phyloP scores from a whole-genome alignment of 2,888 invertebrate genomes.

The Macrophya alboannulata region DNA sequence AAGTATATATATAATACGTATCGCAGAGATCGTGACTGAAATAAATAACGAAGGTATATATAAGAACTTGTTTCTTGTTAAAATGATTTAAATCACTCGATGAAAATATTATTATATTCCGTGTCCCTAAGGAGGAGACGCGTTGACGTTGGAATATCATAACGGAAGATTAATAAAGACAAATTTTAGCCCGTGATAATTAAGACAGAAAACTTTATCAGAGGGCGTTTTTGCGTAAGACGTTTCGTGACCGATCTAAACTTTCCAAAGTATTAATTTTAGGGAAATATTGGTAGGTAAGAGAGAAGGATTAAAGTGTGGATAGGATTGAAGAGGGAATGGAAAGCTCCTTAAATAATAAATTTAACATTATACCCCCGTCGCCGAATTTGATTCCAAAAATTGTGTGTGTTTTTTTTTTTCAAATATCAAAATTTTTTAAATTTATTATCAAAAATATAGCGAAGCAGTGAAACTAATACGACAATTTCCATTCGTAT shows the following conservation, averaged over 20 bases:
- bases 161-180: constrained; percentile 28
- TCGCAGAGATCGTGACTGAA: background rate
- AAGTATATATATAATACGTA: too few relatives aligned
- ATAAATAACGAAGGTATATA: background rate
- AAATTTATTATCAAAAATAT: background rate
- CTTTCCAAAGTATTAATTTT: background rate
- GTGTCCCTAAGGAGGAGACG: background rate
- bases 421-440: too few relatives aligned
- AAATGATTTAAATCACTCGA: background rate
- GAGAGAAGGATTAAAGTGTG: background rate
- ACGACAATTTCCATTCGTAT: too few relatives aligned
- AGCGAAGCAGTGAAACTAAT: too few relatives aligned
- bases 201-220: constrained; percentile 30
- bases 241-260: background rate
- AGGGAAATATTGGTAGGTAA: background rate
- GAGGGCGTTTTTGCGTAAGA: background rate
- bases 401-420: background rate
- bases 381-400: background rate
- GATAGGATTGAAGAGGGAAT: background rate
- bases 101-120: constrained; percentile 8
- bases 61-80: background rate
- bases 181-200: constrained; percentile 31
- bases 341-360: background rate
- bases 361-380: background rate
- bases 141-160: background rate